Evolutionary conservation across 2,113 vertebrate genomes (phyloP).

Genomic region (Hyla sarda): DNA sequence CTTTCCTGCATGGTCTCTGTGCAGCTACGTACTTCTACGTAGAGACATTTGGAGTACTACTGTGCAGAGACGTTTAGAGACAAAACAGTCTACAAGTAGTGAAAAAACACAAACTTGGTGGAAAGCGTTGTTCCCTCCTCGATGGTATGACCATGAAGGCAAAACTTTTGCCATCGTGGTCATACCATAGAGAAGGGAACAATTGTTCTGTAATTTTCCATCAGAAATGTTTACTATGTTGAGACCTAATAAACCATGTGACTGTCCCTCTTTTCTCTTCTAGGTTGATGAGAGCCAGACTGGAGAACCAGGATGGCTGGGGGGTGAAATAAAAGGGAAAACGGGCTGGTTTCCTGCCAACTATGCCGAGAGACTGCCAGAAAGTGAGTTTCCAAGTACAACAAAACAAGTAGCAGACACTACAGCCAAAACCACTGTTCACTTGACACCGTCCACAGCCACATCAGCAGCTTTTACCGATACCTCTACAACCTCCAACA

Average conservation of each 20-base stretch:
- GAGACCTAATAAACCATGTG: not conserved
- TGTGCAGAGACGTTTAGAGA: too few species aligned
- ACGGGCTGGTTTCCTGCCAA: constrained; percentile 99
- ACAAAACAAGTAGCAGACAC: constrained; percentile 70
- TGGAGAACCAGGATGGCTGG: constrained; percentile 96
- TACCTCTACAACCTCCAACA: constrained; percentile 79
- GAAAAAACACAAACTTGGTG: too few species aligned
- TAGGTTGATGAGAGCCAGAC: constrained; percentile 98
- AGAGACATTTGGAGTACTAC: too few species aligned
- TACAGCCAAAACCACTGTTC: constrained; percentile 66
- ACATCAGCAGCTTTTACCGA: constrained; percentile 66
- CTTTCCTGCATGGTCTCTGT: too few species aligned
- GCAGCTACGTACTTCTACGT: too few species aligned
- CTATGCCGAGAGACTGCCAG: constrained; percentile 93
- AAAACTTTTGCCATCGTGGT: too few species aligned
- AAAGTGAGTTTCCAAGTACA: constrained; percentile 84
- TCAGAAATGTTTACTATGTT: not conserved
- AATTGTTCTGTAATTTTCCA: too few species aligned
- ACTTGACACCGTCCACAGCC: constrained; percentile 58
- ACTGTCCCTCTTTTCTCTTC: not conserved
- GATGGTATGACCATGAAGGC: too few species aligned
- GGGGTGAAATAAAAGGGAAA: constrained; percentile 91
- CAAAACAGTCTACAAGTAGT: too few species aligned
- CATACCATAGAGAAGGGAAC: too few species aligned
- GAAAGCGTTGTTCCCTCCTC: too few species aligned